Base-by-base conservation (phyloP, 2,888 invertebrate genomes). In the Belgica antarctica region DNA sequence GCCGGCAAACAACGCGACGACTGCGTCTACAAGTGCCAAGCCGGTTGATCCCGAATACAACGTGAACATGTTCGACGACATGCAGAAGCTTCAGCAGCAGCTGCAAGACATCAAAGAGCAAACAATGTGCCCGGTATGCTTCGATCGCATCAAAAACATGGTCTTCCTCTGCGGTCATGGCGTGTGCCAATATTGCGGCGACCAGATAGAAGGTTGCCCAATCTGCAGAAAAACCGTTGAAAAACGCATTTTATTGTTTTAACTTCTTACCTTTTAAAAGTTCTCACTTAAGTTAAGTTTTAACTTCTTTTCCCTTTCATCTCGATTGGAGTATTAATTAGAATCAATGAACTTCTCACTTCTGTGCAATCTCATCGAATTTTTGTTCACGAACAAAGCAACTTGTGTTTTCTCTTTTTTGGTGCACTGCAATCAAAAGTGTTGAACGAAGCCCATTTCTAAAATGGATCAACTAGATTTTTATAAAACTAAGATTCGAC, bases 111-210 rank as follows among this genome's bases (percentile, higher is more conserved):
- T 97, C 76, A 96, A 96, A 78, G 96, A 97, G 80, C 96, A 96
- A 95, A 97, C 96, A 1, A 95, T 96, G 91, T 98, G 97, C 77
- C 97, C 97, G 2, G 96, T 98, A 73, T 98, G 97, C 81, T 85
- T 98, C 83, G 97, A 98, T 82, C 89, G 96, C 31, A 84, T 96
- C 76, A 97, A 96, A 83, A 97, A 98, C 82, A 96, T 98, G 96
- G 96, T 96, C 75, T 97, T 96, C 84, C 85, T 96, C 57, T 97
- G 97, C 81, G 97, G 97, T 4, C 97, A 98, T 80, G 97, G 96
- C 74, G 92, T 96, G 73, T 97, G 97, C 79, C 97, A 97, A 82
- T 94, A 96, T 91, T 98, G 97, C 81, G 96, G 97, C 28, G 97
- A 98, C 83, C 90, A 95, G 76, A 96, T 97, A 87, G 88, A 90